phyloP scores from a whole-genome alignment of 2,113 vertebrate genomes.

The Tapirus terrestris region DNA sequence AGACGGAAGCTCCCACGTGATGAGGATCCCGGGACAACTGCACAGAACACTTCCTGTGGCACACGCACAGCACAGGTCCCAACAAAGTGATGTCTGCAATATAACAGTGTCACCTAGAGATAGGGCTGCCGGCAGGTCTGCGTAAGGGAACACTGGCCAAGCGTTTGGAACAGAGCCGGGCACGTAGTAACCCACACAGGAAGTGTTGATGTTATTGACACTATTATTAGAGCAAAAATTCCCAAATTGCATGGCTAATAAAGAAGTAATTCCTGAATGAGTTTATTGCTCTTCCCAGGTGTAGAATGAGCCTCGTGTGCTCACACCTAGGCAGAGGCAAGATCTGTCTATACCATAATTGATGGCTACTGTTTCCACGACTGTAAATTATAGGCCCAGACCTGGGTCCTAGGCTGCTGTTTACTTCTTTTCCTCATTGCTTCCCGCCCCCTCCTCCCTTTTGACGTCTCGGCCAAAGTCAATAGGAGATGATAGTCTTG shows the following conservation, averaged over 20 bases:
- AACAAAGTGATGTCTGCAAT: neutral
- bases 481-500: constrained; percentile 12
- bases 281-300: neutral
- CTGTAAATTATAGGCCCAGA: neutral
- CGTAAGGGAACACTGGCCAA: rapidly evolving
- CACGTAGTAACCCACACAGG: neutral
- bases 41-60: neutral
- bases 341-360: rapidly evolving
- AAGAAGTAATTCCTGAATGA: neutral
- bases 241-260: neutral
- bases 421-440: neutral
- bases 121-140: neutral
- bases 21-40: rapidly evolving
- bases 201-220: too few species aligned
- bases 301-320: neutral
- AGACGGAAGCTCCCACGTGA: rapidly evolving
- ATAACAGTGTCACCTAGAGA: rapidly evolving
- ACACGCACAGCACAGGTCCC: neutral
- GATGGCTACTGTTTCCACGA: neutral
- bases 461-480: constrained; percentile 17
- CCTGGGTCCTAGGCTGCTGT: neutral
- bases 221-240: neutral
- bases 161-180: neutral
- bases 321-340: neutral
- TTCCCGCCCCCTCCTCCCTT: neutral